Evolutionary conservation across 2,888 invertebrate species (phyloP).

Genomic region (Spialia ferax): DNA sequence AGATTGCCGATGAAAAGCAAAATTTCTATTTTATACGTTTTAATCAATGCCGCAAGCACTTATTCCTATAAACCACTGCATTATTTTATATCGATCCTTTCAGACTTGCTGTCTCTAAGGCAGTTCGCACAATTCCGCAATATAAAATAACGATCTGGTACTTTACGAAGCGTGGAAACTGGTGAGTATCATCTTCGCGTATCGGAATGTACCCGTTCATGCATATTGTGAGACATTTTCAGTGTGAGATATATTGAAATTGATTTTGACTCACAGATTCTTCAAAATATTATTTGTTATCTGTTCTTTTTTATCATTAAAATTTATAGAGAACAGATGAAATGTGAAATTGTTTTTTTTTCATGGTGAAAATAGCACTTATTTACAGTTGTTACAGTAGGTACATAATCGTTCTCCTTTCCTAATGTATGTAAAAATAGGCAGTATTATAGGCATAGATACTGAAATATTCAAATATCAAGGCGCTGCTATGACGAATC

Average conservation of each 20-base stretch:
- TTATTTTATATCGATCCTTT: constrained; percentile 5
- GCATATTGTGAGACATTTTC: constrained; percentile 40
- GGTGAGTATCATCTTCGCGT: constrained; percentile 31
- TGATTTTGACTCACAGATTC: constrained; percentile 6
- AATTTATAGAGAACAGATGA: too few relatives aligned
- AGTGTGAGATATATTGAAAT: constrained; percentile 35
- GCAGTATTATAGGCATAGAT: neutral
- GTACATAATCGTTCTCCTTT: too few relatives aligned
- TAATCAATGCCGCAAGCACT: neutral
- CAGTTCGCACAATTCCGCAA: constrained; percentile 14
- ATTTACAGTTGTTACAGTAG: too few relatives aligned
- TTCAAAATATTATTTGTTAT: neutral
- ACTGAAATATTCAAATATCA: neutral
- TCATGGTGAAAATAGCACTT: too few relatives aligned
- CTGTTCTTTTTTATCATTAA: too few relatives aligned
- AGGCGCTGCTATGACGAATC: neutral
- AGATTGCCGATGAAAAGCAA: neutral
- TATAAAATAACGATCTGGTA: constrained; percentile 35
- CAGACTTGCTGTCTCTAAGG: neutral
- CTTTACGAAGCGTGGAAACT: constrained; percentile 30
- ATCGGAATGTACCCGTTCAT: constrained; percentile 35
- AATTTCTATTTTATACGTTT: neutral
- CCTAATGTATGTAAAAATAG: too few relatives aligned
- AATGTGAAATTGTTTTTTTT: too few relatives aligned
- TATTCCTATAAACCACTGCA: neutral